A percentile compares a stretch with the other conserved stretches of the same genome.
phyloP scores from a whole-genome alignment of 2,113 vertebrate species.

The Gymnarchus niloticus region DNA sequence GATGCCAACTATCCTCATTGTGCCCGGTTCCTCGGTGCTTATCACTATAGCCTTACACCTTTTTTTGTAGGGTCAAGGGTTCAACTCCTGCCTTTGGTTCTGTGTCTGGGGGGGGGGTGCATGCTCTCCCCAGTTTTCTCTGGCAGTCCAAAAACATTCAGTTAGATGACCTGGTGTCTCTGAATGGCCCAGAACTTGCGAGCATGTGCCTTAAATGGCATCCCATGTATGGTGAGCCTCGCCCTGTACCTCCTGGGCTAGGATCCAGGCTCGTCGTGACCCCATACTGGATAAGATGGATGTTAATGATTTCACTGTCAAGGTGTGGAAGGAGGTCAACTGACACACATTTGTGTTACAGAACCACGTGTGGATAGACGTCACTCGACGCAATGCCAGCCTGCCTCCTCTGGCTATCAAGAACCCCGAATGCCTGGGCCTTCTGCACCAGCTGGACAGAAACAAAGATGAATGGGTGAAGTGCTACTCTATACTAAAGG shows the following conservation, averaged over 20 bases:
- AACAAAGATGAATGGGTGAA: slow-evolving; percentile 71
- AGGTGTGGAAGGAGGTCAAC: too few relatives aligned
- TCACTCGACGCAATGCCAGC: slow-evolving; percentile 76
- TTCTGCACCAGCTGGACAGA: slow-evolving; percentile 75
- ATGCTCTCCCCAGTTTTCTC: too few relatives aligned
- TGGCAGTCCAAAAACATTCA: too few relatives aligned
- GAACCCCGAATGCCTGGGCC: slow-evolving; percentile 77
- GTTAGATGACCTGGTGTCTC: background rate
- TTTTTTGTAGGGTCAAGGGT: too few relatives aligned
- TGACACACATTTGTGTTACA: slow-evolving; percentile 40
- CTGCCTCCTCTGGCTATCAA: slow-evolving; percentile 86
- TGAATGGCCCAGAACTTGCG: background rate
- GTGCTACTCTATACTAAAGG: slow-evolving; percentile 82
- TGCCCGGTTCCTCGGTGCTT: too few relatives aligned
- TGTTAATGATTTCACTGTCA: background rate
- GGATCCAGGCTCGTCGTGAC: background rate
- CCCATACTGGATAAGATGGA: background rate
- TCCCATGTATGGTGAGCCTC: background rate
- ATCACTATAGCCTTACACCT: too few relatives aligned
- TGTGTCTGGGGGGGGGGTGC: too few relatives aligned
- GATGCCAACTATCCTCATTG: too few relatives aligned
- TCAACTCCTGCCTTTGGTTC: too few relatives aligned
- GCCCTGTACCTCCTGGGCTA: background rate
- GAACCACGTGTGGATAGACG: slow-evolving; percentile 86
- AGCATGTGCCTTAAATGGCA: background rate